Evolutionary conservation across 2,797 vertebrate genomes (phyloP).

Genomic region (Hydrocynus forskahlii): DNA sequence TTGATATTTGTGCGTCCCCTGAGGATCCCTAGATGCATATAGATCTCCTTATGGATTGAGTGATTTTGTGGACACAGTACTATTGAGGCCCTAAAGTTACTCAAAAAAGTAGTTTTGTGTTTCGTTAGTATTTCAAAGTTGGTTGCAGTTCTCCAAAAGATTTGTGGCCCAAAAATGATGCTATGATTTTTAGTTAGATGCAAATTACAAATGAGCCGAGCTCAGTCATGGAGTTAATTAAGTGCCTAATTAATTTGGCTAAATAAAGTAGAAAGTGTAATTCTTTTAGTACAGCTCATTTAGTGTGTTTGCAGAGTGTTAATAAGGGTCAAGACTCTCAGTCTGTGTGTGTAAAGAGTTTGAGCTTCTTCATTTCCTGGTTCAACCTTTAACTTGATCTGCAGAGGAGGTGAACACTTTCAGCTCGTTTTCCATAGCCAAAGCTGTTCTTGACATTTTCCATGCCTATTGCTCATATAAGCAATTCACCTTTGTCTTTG

Average conservation of each 20-base stretch:
- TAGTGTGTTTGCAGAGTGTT: not conserved
- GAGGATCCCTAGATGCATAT: too few relatives aligned
- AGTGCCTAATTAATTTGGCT: not conserved
- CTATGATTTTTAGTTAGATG: not conserved
- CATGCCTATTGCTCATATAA: not conserved
- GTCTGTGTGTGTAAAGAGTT: too few relatives aligned
- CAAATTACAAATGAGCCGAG: not conserved
- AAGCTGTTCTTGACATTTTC: too few relatives aligned
- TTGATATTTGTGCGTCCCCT: not conserved
- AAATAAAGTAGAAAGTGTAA: conserved; percentile 1
- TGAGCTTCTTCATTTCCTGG: not conserved
- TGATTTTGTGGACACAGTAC: not conserved
- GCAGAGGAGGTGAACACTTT: not conserved
- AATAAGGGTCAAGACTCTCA: not conserved
- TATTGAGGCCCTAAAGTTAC: not conserved
- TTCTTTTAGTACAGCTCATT: not conserved
- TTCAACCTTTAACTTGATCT: not conserved
- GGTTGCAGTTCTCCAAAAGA: not conserved
- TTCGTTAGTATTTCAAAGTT: too few relatives aligned
- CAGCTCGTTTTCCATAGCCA: not conserved
- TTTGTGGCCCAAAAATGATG: not conserved
- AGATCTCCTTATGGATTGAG: not conserved
- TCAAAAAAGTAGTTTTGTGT: too few relatives aligned
- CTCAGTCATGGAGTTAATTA: not conserved
- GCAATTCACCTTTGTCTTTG: not conserved